A percentile compares a stretch with the other conserved stretches of the same genome.
These are phyloP conservation scores for Aspidoscelis tigris DNA, from an alignment of 2,113 vertebrate genomes.

Conservation along the genomic window DNA sequence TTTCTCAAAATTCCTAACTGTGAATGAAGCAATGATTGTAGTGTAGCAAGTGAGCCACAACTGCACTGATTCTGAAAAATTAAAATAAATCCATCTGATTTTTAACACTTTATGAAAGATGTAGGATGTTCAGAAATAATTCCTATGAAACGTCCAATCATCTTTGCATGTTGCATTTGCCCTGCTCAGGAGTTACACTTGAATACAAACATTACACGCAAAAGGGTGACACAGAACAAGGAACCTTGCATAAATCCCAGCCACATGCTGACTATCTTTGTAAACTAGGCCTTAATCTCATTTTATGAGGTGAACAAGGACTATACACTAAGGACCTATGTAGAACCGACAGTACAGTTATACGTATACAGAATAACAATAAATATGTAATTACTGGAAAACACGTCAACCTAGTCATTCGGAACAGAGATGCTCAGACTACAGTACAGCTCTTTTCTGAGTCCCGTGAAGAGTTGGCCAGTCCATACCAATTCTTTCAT, in stretches of 20 bases:
- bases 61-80: no score
- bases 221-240: background rate
- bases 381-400: background rate
- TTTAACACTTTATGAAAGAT: no score
- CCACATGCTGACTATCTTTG: background rate
- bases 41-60: no score
- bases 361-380: slow-evolving; percentile 64
- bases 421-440: background rate
- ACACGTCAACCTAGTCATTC: background rate
- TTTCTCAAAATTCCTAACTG: no score
- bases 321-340: slow-evolving; percentile 62
- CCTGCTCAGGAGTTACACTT: no score
- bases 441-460: no score
- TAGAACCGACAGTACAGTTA: slow-evolving; percentile 78
- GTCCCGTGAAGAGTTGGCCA: no score
- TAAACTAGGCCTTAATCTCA: background rate
- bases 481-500: no score
- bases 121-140: no score
- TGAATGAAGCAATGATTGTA: no score
- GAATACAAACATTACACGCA: no score
- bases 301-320: slow-evolving; percentile 55
- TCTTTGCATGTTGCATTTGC: background rate
- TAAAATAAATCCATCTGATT: no score
- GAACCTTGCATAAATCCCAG: background rate
- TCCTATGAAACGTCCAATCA: background rate